Conservation (phyloP, 2,797 vertebrate species). For the Fundulus diaphanus region DNA sequence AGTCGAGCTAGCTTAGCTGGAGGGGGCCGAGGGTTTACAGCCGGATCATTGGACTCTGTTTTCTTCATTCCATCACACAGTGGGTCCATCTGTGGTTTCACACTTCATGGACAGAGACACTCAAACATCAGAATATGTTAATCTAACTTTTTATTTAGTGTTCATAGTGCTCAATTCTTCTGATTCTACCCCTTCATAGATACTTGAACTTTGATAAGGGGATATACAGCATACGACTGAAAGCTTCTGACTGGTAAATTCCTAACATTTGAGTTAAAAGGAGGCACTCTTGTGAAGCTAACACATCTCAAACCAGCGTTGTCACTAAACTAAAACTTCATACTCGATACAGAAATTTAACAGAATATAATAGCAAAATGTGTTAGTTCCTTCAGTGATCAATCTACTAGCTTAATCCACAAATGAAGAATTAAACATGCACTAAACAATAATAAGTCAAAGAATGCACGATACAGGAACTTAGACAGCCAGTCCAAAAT, state of each 20-base stretch:
- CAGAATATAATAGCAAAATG: too few relatives aligned
- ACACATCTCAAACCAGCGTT: neutral
- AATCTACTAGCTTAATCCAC: too few relatives aligned
- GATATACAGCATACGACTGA: neutral
- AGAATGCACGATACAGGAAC: too few relatives aligned
- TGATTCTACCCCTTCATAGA: neutral
- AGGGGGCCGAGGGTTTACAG: slow-evolving; percentile 87
- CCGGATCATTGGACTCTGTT: slow-evolving; percentile 90
- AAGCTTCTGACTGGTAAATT: neutral
- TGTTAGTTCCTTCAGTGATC: too few relatives aligned
- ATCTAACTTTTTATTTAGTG: neutral
- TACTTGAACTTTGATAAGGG: neutral
- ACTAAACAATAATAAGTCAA: too few relatives aligned
- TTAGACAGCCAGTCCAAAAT: too few relatives aligned
- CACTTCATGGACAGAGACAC: slow-evolving; percentile 72
- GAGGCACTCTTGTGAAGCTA: neutral
- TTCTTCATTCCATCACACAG: slow-evolving; percentile 92
- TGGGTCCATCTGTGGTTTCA: slow-evolving; percentile 88
- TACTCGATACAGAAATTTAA: too few relatives aligned
- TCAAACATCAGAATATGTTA: slow-evolving; percentile 9
- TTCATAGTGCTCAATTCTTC: neutral
- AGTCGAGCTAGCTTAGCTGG: slow-evolving; percentile 93
- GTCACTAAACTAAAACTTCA: too few relatives aligned
- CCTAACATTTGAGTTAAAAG: neutral
- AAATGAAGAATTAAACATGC: too few relatives aligned